Evolutionary conservation across 2,113 vertebrate species (phyloP), one percentile per base, ranked within the genome.

Genomic region (Cinclus cinclus): DNA sequence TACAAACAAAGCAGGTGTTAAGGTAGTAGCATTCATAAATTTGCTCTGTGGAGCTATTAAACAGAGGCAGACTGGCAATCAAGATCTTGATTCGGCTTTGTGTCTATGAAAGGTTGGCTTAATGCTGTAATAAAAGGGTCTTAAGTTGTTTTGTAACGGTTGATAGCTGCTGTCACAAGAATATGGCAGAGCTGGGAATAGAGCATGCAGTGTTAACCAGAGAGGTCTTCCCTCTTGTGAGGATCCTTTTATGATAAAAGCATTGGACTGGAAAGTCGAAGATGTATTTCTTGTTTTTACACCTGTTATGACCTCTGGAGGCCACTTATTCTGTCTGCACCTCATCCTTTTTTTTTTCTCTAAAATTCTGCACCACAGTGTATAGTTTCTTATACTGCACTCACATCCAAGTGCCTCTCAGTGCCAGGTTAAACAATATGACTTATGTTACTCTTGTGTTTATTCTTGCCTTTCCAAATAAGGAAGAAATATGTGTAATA

Each of bases 231-330:
- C 30, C 56, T 89, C 84, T 74, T 67, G 33, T 74, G 39, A 77
- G 49, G 42, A 81, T 84, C 68, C 17, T 62, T 76, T 69, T 69
- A 46, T 27, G 30, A 92, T 58, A 73, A 83, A 90, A 91, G 18
- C 63, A 74, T 21, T 39, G 50, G 14, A 86, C n/a, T 33, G 20
- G 21, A 86, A 90, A 62, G 27, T 65, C 4, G 13, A 69, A 31
- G 15, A 55, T 94, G 87, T 86, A 83, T 88, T 90, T 74, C 67
- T 92, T 89, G 20, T 59, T 93, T 81, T 92, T 64, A 81, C 20
- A 74, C 21, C 24, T 1, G 0, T 28, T 88, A 47, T 23, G 50
- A 80, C 49, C 71, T 79, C 39, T 76, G 68, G 24, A 87, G 33
- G 33, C 31, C n/a, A 49, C 19, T 94, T 81, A 39, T 11, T 75